A percentile compares a stretch with the other conserved stretches of the same genome.
phyloP scores from a whole-genome alignment of 2,797 vertebrate genomes.

The Eurystomus glaucurus region DNA sequence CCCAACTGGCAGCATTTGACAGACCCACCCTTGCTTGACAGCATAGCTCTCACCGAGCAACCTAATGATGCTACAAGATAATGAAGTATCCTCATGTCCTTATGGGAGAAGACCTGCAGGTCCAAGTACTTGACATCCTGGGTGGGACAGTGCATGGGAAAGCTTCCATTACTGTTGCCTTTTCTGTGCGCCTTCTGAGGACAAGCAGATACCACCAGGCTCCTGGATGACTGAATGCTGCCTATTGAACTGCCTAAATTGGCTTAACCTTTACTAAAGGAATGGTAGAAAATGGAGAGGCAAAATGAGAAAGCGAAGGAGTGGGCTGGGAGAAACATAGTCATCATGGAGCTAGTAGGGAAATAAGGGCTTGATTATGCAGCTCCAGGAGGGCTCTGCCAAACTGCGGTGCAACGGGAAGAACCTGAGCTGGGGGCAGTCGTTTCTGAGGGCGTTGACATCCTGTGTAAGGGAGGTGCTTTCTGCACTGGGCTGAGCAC shows the following conservation, averaged over 20 bases:
- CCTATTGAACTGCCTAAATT: constrained; percentile 15
- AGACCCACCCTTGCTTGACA: constrained; percentile 9
- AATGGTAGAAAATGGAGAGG: constrained; percentile 5
- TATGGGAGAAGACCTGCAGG: neutral
- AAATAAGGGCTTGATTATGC: constrained; percentile 40
- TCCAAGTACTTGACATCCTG: fast-evolving
- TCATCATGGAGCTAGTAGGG: constrained; percentile 1
- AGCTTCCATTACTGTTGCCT: neutral
- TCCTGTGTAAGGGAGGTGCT: neutral
- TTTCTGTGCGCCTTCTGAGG: neutral
- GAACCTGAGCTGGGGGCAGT: constrained; percentile 20
- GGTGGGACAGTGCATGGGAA: neutral
- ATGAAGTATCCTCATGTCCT: neutral
- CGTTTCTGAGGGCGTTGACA: neutral
- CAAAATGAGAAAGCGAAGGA: constrained; percentile 27
- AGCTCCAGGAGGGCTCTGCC: constrained; percentile 1
- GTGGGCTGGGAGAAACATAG: neutral
- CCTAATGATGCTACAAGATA: neutral
- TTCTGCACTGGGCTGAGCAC: neutral
- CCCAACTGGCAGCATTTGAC: constrained; percentile 25
- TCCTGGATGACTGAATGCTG: neutral
- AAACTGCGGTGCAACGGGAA: neutral
- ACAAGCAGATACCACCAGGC: neutral
- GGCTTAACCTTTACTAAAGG: constrained; percentile 10
- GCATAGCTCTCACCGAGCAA: neutral